Conservation (phyloP, 1,140 invertebrate species). For the Dryas iulia region DNA sequence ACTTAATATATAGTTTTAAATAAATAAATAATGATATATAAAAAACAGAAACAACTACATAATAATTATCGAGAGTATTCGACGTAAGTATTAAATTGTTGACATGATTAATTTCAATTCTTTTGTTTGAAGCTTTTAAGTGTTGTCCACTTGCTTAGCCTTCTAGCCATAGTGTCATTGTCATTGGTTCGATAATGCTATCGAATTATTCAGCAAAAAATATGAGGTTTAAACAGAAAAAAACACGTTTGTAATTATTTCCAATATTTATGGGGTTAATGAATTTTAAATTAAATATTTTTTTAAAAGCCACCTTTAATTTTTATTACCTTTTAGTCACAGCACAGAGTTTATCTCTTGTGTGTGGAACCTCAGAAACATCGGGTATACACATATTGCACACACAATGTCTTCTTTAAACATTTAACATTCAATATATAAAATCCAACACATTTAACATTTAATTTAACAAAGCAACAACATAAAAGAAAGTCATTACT, state of each 20-base stretch:
- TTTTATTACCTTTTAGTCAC: slow-evolving; percentile 51
- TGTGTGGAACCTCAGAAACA: slow-evolving; percentile 17
- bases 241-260: no score
- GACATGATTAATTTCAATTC: neutral
- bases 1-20: neutral
- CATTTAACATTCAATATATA: neutral
- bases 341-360: slow-evolving; percentile 38
- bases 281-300: no score
- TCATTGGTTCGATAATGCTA: neutral
- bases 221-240: no score
- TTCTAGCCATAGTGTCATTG: neutral
- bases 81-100: neutral
- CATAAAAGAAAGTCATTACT: slow-evolving; percentile 3
- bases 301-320: neutral
- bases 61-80: neutral
- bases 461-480: neutral
- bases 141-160: neutral
- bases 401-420: neutral
- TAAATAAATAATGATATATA: neutral
- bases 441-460: neutral
- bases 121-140: neutral
- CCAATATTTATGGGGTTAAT: no score
- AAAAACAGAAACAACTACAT: neutral
- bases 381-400: slow-evolving; percentile 39
- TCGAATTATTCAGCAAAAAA: no score